Evolutionary conservation across 2,797 vertebrate species (phyloP).

Genomic region (Acridotheres tristis): DNA sequence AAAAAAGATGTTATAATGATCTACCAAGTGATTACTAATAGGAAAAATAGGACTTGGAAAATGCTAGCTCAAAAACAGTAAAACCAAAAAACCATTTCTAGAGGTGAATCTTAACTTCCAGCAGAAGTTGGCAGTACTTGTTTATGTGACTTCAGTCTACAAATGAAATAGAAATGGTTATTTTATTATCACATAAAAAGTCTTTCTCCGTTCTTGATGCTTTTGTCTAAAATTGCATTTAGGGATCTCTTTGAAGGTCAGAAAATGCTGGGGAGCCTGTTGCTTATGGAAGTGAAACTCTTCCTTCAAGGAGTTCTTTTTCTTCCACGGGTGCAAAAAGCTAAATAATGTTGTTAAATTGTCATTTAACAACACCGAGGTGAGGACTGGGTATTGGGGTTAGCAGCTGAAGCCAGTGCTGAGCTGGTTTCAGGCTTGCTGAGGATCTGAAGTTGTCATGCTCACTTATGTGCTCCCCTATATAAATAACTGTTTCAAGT

Average conservation of each 20-base stretch:
- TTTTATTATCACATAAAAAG: neutral
- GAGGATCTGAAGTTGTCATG: neutral
- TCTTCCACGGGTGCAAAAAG: neutral
- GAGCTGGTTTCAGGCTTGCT: neutral
- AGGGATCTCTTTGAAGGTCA: neutral
- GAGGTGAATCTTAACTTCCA: neutral
- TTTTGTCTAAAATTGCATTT: neutral
- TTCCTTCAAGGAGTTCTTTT: neutral
- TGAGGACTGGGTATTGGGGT: fast-evolving
- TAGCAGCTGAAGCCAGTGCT: neutral
- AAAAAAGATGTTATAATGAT: neutral
- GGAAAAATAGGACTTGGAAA: neutral
- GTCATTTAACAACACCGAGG: neutral
- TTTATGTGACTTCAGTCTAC: neutral
- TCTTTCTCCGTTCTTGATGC: neutral
- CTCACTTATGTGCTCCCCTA: neutral
- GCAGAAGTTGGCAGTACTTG: neutral
- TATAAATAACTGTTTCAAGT: neutral
- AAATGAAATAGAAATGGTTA: neutral
- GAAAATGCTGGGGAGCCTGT: neutral
- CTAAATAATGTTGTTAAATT: neutral
- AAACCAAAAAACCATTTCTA: neutral
- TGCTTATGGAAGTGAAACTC: neutral
- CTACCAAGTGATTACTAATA: neutral
- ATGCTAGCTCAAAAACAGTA: neutral